Percentiles rank a stretch among this genome's conserved stretches.
Evolutionary conservation across 2,888 invertebrate genomes (phyloP).

Genomic region (Microctonus brassicae): DNA sequence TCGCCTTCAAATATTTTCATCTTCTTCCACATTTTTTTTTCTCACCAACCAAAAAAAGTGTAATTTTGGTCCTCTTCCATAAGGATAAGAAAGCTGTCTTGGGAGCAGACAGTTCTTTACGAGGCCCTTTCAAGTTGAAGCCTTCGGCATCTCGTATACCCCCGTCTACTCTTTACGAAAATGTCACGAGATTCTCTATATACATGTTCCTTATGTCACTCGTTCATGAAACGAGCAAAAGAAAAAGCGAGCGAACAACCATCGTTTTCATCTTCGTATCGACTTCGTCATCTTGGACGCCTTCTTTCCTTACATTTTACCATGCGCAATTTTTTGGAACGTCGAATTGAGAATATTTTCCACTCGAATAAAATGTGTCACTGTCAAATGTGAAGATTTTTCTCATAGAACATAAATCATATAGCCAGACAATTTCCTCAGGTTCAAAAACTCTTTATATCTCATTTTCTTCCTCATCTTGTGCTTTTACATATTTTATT

Average conservation of each 20-base stretch:
- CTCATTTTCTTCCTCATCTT: too few relatives aligned
- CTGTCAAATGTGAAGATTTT: background rate
- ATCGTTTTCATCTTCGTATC: background rate
- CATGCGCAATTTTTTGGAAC: background rate
- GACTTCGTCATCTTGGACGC: background rate
- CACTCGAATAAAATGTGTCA: background rate
- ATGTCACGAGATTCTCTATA: conserved; percentile 37
- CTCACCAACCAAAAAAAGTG: background rate
- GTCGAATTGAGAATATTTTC: background rate
- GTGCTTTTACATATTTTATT: background rate
- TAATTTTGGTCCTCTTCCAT: conserved; percentile 34
- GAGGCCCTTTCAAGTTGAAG: conserved; percentile 35
- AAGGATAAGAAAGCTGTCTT: conserved; percentile 49
- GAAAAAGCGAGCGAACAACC: background rate
- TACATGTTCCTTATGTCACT: conserved; percentile 36
- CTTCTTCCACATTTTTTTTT: conserved; percentile 18
- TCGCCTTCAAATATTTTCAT: conserved; percentile 22
- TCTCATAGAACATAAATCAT: background rate
- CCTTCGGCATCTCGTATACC: background rate
- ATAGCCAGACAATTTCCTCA: background rate
- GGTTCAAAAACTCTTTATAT: background rate
- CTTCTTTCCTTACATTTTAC: background rate
- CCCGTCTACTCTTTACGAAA: conserved; percentile 18
- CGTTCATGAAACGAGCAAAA: background rate
- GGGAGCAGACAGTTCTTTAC: conserved; percentile 50